Percentiles rank a stretch among this genome's conserved stretches.
Evolutionary conservation across 2,797 vertebrate species (phyloP).

Genomic region (Muscicapa striata): DNA sequence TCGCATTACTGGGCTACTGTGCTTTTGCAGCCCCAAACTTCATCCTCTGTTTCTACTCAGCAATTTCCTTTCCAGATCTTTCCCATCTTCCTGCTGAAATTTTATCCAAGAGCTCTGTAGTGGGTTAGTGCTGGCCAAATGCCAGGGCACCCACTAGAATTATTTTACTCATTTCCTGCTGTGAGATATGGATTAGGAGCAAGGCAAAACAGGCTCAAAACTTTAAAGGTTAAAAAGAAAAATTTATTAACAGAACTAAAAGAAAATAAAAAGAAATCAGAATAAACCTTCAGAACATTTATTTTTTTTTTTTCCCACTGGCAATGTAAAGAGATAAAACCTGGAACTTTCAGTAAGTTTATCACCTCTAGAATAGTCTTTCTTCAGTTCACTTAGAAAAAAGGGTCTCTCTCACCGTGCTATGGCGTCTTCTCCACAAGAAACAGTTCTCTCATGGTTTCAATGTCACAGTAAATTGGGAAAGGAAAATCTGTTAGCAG

Average conservation of each 20-base stretch:
- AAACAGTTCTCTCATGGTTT: background rate
- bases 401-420: no score
- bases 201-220: background rate
- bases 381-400: no score
- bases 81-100: background rate
- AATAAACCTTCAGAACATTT: background rate
- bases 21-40: background rate
- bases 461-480: background rate
- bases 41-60: background rate
- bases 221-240: background rate
- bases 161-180: background rate
- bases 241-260: no score
- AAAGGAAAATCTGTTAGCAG: background rate
- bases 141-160: background rate
- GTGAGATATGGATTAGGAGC: background rate
- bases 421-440: background rate
- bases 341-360: no score
- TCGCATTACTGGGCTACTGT: background rate
- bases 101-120: background rate
- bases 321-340: no score
- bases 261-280: no score
- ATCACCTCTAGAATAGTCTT: no score
- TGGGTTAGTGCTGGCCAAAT: background rate
- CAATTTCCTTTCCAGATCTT: background rate
- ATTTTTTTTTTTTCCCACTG: no score